A percentile compares a stretch with the other conserved stretches of the same genome.
phyloP scores from a whole-genome alignment of 2,888 invertebrate genomes.

The Lapara coniferarum region DNA sequence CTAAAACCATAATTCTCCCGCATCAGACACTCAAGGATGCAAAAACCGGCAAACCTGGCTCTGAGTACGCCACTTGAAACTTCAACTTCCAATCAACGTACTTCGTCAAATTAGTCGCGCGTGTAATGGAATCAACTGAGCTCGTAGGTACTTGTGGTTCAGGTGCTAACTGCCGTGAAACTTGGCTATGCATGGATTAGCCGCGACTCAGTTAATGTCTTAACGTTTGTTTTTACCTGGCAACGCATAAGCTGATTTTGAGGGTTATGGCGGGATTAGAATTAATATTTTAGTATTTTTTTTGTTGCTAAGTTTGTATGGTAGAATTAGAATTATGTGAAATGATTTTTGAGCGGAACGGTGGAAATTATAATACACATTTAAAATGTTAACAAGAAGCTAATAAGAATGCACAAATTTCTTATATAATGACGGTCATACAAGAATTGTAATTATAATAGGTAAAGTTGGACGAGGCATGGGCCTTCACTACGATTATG shows the following conservation, averaged over 20 bases:
- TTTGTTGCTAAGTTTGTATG: too few species aligned
- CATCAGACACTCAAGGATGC: background rate
- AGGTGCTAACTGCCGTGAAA: conserved; percentile 13
- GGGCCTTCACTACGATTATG: too few species aligned
- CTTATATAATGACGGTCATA: too few species aligned
- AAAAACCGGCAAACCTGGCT: background rate
- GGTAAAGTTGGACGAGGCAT: too few species aligned
- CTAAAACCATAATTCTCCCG: background rate
- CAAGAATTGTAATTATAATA: too few species aligned
- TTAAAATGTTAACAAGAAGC: too few species aligned
- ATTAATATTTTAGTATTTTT: too few species aligned
- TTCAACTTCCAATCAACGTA: conserved; percentile 40
- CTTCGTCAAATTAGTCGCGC: conserved; percentile 26
- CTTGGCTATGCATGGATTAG: conserved; percentile 12
- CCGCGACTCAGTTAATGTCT: conserved; percentile 5
- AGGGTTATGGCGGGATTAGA: background rate
- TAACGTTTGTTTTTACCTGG: background rate
- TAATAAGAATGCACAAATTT: too few species aligned
- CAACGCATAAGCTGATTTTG: background rate
- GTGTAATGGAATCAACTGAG: conserved; percentile 10
- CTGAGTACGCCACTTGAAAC: conserved; percentile 31
- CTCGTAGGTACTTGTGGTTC: conserved; percentile 1
- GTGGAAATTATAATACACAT: too few species aligned
- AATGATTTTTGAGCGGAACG: too few species aligned
- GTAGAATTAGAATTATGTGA: too few species aligned